A percentile compares a stretch with the other conserved stretches of the same genome.
phyloP scores from a whole-genome alignment of 2,113 vertebrate genomes.

The Chascanopsetta lugubris region DNA sequence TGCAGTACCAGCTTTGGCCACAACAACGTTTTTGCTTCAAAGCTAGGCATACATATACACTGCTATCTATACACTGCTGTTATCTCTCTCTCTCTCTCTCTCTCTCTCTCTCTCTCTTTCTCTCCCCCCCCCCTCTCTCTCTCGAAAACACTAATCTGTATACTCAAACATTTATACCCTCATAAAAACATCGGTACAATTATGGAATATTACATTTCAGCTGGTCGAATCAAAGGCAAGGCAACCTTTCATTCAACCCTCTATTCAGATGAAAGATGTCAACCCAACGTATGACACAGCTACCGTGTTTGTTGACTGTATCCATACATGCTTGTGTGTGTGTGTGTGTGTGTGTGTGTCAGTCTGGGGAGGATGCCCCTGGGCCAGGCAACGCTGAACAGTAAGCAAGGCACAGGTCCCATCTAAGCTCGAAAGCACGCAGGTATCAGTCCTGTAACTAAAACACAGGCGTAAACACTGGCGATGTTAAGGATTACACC shows the following conservation, averaged over 20 bases:
- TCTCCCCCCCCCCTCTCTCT: too few species aligned
- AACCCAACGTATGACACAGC: slow-evolving; percentile 29
- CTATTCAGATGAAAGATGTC: neutral
- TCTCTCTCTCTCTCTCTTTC: too few species aligned
- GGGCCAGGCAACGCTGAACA: slow-evolving; percentile 49
- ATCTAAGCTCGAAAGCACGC: slow-evolving; percentile 69
- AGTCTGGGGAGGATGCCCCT: slow-evolving; percentile 41
- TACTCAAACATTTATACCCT: too few species aligned
- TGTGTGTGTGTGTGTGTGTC: slow-evolving; percentile 53
- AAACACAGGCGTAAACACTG: slow-evolving; percentile 78
- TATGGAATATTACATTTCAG: too few species aligned
- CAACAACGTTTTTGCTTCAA: too few species aligned
- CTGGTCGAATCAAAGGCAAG: neutral
- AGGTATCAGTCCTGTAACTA: slow-evolving; percentile 69
- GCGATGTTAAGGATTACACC: slow-evolving; percentile 72
- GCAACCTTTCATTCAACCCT: neutral
- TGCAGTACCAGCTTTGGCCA: too few species aligned
- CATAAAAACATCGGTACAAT: too few species aligned
- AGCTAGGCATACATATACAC: too few species aligned
- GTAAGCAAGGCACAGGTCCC: slow-evolving; percentile 57
- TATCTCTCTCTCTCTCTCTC: too few species aligned
- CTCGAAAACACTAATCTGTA: too few species aligned
- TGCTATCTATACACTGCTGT: too few species aligned
- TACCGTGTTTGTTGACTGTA: slow-evolving; percentile 38
- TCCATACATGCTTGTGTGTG: slow-evolving; percentile 33